Conservation (phyloP, 2,888 invertebrate genomes). For the Apotomis turbidana region DNA sequence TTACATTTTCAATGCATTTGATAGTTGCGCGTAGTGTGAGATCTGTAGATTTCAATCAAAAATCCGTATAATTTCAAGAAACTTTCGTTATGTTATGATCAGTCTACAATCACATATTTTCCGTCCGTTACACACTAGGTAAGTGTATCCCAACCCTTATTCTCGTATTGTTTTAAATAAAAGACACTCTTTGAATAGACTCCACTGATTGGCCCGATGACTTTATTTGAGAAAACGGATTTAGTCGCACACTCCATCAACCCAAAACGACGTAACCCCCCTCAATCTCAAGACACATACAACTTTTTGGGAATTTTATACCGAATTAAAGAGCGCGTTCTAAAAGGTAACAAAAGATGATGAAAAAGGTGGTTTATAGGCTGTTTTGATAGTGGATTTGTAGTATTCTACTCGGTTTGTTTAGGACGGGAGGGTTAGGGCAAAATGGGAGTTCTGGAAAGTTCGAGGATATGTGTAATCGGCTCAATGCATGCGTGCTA, state of each 20-base stretch:
- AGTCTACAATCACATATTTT: background rate
- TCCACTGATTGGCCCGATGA: constrained; percentile 36
- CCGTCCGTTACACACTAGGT: background rate
- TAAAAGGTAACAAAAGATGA: background rate
- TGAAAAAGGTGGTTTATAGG: background rate
- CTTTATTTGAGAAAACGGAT: constrained; percentile 40
- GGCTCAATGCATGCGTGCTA: constrained; percentile 25
- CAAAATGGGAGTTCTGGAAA: constrained; percentile 18
- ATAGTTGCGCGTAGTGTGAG: too few species aligned
- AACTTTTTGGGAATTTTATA: background rate
- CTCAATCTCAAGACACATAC: background rate
- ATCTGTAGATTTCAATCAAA: too few species aligned
- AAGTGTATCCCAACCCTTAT: constrained; percentile 14
- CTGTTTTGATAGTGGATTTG: background rate
- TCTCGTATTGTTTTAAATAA: constrained; percentile 35
- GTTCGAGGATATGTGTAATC: constrained; percentile 34
- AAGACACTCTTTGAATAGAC: constrained; percentile 33
- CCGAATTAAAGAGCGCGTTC: background rate
- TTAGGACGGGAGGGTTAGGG: constrained; percentile 21
- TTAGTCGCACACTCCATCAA: background rate
- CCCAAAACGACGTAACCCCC: background rate
- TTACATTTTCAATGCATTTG: too few species aligned
- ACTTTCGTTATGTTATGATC: background rate
- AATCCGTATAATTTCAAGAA: too few species aligned
- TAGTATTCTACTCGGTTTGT: constrained; percentile 27